Conservation (phyloP, 2,113 vertebrate genomes). For the Carlito syrichta region DNA sequence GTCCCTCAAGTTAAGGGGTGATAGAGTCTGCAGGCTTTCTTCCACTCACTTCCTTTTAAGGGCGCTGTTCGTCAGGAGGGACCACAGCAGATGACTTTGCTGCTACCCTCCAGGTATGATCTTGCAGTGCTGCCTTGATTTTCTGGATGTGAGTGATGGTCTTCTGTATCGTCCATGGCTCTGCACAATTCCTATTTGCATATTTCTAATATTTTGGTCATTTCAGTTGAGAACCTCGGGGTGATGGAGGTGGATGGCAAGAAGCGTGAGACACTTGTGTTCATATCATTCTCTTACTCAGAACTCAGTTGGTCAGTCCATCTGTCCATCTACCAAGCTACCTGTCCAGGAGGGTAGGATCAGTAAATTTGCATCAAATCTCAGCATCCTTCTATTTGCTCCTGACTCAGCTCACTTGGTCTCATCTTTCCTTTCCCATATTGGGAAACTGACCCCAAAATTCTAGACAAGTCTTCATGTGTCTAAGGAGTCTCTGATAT, state of each 20-base stretch:
- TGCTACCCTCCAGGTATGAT: accelerated
- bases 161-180: neutral
- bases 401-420: neutral
- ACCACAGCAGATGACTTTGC: neutral
- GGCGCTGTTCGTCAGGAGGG: neutral
- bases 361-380: neutral
- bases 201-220: neutral
- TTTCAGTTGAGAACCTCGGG: neutral
- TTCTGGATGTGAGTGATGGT: neutral
- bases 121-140: neutral
- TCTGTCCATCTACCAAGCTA: neutral
- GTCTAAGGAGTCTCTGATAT: neutral
- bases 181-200: neutral
- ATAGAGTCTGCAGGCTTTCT: neutral
- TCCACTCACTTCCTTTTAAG: neutral
- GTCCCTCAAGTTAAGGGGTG: neutral
- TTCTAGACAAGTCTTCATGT: neutral
- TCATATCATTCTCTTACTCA: neutral
- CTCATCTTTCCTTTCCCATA: neutral
- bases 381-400: neutral
- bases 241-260: neutral
- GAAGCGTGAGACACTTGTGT: neutral
- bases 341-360: neutral
- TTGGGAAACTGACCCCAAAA: neutral
- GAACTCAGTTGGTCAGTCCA: neutral